Evolutionary conservation across 1,140 invertebrate genomes (phyloP), one percentile per base, ranked within the genome.

Genomic region (Samia ricini): DNA sequence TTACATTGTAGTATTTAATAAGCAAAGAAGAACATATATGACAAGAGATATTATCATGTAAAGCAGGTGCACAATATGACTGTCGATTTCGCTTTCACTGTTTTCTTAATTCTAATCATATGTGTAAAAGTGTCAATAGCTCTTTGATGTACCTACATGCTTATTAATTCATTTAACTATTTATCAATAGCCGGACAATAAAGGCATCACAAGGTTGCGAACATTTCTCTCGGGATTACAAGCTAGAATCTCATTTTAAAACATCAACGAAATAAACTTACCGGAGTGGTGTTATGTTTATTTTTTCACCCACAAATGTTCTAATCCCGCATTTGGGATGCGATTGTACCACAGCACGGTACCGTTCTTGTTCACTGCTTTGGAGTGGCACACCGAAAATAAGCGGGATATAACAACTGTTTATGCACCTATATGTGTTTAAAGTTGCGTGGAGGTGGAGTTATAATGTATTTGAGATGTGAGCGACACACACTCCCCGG

Each of bases 201-300:
- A 12, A 42, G 33, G 33, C 33, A 52, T 22, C 19, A 21, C 10
- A 36, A 57, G 24, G 56, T 57, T 19, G 18, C 26, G 15, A 29
- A 33, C 19, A 36, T 36, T 29, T 58, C 60, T 52, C 60, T n/a
- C 48, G 51, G 50, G 58, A 60, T 33, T 56, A 68, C 56, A 63
- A 59, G 64, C 15, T 24, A 10, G 54, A 22, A 24, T 54, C 69
- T 50, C 64, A 74, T 77, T 69, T 61, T 64, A 65, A 69, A 79
- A 68, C 60, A 72, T 71, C 71, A 70, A 36, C 29, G 24, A 49
- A 59, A 76, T 75, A 76, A 83, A 79, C 86, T 88, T 76, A 89
- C 86, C 79, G 79, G 73, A 85, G 77, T 81, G 76, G 77, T 81
- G 76, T 64, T 82, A 80, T 87, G 83, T 89, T 85, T 85, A 78